Conservation (phyloP, 2,113 vertebrate genomes). For the Saimiri boliviensis region DNA sequence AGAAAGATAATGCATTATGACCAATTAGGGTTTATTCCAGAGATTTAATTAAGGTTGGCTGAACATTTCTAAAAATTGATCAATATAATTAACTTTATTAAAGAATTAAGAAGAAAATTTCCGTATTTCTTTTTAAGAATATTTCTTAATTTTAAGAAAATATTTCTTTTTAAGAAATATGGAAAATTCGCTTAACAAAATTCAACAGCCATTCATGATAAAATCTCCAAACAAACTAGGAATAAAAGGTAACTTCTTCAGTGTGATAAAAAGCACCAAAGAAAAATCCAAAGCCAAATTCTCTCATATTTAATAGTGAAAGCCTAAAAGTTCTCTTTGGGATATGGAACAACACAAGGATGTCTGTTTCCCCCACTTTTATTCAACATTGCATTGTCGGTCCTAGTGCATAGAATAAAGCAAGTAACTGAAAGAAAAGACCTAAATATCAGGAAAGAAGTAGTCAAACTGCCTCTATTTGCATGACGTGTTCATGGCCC, state of each 20-base stretch:
- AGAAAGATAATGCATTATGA: neutral
- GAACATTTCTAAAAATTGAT: neutral
- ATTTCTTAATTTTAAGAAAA: too few relatives aligned
- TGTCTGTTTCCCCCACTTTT: neutral
- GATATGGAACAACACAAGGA: neutral
- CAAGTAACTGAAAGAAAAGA: neutral
- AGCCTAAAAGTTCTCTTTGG: neutral
- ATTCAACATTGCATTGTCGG: neutral
- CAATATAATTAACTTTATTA: neutral
- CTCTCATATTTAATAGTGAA: neutral
- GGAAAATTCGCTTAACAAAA: neutral
- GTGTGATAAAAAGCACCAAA: neutral
- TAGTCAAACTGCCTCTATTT: neutral
- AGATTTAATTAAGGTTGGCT: neutral
- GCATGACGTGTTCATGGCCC: neutral
- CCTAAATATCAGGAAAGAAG: neutral
- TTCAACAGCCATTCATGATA: neutral
- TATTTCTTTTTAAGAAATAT: neutral
- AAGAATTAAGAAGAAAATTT: neutral
- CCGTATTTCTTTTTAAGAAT: neutral
- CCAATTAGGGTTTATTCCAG: neutral
- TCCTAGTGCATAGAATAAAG: neutral
- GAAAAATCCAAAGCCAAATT: neutral
- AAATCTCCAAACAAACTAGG: neutral
- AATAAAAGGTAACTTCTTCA: neutral